Conservation (phyloP, 2,888 invertebrate genomes). For the Tricholauxania praeusta region DNA sequence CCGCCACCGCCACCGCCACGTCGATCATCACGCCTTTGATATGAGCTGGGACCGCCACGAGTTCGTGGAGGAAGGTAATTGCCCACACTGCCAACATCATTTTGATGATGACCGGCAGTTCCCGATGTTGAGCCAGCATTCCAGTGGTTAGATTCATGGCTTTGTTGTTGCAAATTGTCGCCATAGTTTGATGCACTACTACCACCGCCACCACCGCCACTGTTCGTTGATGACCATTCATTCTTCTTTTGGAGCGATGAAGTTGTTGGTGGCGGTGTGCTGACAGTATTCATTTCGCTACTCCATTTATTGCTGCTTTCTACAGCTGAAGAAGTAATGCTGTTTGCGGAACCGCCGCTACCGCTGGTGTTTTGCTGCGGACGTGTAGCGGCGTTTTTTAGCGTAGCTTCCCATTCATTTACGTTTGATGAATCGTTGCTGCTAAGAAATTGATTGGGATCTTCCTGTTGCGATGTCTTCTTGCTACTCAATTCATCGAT, state of each 20-base stretch:
- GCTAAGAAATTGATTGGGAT: slow-evolving; percentile 1
- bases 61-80: slow-evolving; percentile 46
- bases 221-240: slow-evolving; percentile 47
- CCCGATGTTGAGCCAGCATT: slow-evolving; percentile 37
- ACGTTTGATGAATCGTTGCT: slow-evolving; percentile 5
- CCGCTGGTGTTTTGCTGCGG: slow-evolving; percentile 6
- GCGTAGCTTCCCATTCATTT: slow-evolving; percentile 21
- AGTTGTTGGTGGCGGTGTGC: slow-evolving; percentile 46
- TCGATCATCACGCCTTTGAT: slow-evolving; percentile 52
- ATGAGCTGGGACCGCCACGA: slow-evolving; percentile 48
- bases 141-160: slow-evolving; percentile 51
- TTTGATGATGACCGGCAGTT: slow-evolving; percentile 33
- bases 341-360: slow-evolving; percentile 25
- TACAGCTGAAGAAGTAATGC: slow-evolving; percentile 23
- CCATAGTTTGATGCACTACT: slow-evolving; percentile 37
- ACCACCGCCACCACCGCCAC: slow-evolving; percentile 47
- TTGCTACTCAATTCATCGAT: slow-evolving; percentile 29
- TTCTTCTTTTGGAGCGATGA: slow-evolving; percentile 53
- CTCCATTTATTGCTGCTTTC: slow-evolving; percentile 61
- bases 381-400: slow-evolving; percentile 6
- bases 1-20: slow-evolving; percentile 56
- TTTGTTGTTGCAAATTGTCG: slow-evolving; percentile 46
- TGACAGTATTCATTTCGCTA: slow-evolving; percentile 60
- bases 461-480: slow-evolving; percentile 16
- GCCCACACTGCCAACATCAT: slow-evolving; percentile 43